Conservation (phyloP, 2,888 invertebrate species). For the Leucophora obtusa region DNA sequence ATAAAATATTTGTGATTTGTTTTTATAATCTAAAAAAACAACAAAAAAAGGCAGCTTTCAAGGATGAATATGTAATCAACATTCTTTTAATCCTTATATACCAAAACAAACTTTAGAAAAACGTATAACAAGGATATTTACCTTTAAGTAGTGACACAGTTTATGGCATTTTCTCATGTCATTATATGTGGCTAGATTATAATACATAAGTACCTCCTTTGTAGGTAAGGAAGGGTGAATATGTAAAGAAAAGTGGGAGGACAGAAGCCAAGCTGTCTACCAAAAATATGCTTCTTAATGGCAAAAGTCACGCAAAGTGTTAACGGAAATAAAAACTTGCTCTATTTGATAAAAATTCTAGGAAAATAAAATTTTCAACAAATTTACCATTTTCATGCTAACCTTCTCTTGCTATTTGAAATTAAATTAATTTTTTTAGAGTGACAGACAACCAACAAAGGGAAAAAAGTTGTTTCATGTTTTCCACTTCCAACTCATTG, state of each 20-base stretch:
- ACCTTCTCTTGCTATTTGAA: background rate
- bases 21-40: background rate
- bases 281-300: background rate
- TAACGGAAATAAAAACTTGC: conserved; percentile 15
- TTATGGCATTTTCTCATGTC: background rate
- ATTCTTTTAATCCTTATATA: background rate
- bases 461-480: no score
- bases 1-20: background rate
- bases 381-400: conserved; percentile 1
- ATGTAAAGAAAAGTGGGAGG: background rate
- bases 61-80: conserved; percentile 29
- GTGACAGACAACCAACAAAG: no score
- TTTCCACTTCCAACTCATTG: background rate
- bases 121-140: conserved; percentile 17
- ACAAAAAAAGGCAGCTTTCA: conserved; percentile 13
- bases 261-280: conserved; percentile 26
- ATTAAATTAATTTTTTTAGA: background rate
- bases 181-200: no score
- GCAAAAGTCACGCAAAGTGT: conserved; percentile 16
- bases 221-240: background rate
- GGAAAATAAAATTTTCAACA: background rate
- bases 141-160: conserved; percentile 12
- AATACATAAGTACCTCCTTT: background rate
- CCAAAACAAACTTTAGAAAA: background rate
- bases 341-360: conserved; percentile 13